Conservation (phyloP, 2,888 invertebrate species). For the Harpagoxenus sublaevis region DNA sequence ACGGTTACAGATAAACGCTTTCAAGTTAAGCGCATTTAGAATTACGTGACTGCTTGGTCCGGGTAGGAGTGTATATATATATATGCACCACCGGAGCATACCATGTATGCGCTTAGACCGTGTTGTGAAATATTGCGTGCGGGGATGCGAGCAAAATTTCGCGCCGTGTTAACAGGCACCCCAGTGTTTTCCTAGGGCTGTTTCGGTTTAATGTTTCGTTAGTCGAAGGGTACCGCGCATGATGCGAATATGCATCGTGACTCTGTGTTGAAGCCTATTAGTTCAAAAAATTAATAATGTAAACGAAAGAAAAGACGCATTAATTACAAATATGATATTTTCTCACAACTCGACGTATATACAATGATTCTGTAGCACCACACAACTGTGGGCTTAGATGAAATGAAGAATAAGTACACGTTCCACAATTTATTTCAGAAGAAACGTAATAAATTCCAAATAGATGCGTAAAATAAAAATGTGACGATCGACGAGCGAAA, state of each 20-base stretch:
- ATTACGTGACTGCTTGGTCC: slow-evolving; percentile 64
- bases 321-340: background rate
- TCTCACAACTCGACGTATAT: background rate
- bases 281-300: slow-evolving; percentile 6
- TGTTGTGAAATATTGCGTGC: slow-evolving; percentile 47
- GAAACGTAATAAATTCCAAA: background rate
- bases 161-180: slow-evolving; percentile 42
- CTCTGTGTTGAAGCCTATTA: background rate
- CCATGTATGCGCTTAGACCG: background rate
- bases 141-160: slow-evolving; percentile 44
- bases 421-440: background rate
- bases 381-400: background rate
- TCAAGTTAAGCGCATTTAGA: slow-evolving; percentile 75
- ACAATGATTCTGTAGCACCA: background rate
- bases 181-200: slow-evolving; percentile 32
- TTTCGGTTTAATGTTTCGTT: slow-evolving; percentile 42
- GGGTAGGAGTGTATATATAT: background rate
- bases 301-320: background rate
- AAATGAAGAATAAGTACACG: background rate
- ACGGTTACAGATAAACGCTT: slow-evolving; percentile 76
- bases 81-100: background rate
- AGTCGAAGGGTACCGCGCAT: slow-evolving; percentile 3
- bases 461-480: slow-evolving; percentile 20
- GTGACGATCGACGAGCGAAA: background rate
- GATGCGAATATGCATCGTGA: background rate